A percentile compares a stretch with the other conserved stretches of the same genome.
Conservation (phyloP, 2,113 vertebrate species). For the Tor tambroides region DNA sequence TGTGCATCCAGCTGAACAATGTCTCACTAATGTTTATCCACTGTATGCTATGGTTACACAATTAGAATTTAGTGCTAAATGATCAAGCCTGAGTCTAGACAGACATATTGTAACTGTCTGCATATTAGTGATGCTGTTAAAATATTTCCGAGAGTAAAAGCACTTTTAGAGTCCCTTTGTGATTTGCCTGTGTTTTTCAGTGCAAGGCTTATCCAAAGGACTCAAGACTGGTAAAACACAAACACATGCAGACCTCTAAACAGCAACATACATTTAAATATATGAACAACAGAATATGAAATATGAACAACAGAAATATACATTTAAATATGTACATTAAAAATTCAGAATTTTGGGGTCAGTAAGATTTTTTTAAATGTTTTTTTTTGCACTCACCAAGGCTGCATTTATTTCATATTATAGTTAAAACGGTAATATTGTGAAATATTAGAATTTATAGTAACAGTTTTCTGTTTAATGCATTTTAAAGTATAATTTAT, state of each 20-base stretch:
- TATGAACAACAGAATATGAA: too few relatives aligned
- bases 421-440: background rate
- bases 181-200: background rate
- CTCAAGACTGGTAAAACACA: background rate
- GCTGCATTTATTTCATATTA: background rate
- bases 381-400: background rate
- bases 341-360: background rate
- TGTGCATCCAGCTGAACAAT: background rate
- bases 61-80: background rate
- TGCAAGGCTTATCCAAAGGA: background rate
- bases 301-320: too few relatives aligned
- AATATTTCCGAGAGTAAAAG: background rate
- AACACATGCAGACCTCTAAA: background rate
- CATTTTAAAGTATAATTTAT: background rate
- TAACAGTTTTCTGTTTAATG: background rate
- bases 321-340: background rate
- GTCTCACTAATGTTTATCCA: background rate
- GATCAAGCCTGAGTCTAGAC: background rate
- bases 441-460: background rate
- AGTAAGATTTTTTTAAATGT: background rate
- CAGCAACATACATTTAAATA: background rate
- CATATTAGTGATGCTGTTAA: background rate
- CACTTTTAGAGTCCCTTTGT: background rate
- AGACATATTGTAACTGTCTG: background rate
- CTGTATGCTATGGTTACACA: background rate